phyloP scores from a whole-genome alignment of 2,888 invertebrate species.

The Chloromyia formosa region DNA sequence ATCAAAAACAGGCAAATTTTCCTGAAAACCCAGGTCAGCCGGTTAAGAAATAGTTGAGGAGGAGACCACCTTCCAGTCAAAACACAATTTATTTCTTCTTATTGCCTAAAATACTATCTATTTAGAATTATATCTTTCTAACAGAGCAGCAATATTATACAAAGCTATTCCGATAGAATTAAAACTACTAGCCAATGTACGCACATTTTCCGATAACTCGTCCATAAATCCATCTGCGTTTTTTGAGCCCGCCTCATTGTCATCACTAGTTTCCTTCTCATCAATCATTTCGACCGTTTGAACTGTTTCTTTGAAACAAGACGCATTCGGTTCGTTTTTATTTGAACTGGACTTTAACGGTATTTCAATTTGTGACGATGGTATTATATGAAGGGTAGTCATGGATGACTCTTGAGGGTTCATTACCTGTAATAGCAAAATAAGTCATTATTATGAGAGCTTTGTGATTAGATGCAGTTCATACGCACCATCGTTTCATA shows the following conservation, averaged over 20 bases:
- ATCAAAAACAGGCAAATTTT: too few species aligned
- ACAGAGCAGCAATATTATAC: conserved; percentile 19
- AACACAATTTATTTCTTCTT: too few species aligned
- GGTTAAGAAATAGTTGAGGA: too few species aligned
- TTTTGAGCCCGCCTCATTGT: background rate
- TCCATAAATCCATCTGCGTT: background rate
- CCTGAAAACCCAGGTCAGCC: too few species aligned
- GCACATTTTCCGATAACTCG: conserved; percentile 17
- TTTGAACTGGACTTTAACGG: too few species aligned
- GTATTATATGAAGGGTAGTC: background rate
- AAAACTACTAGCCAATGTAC: conserved; percentile 16
- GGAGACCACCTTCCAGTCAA: too few species aligned
- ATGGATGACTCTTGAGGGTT: background rate
- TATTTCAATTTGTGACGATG: too few species aligned
- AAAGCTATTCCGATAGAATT: conserved; percentile 21
- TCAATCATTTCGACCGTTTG: background rate
- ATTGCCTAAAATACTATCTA: too few species aligned
- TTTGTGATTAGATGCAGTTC: background rate
- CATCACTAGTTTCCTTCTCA: background rate
- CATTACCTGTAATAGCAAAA: background rate
- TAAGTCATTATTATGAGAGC: background rate
- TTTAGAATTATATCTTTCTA: conserved; percentile 6
- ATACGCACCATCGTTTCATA: conserved; percentile 16
- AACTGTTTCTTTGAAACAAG: too few species aligned
- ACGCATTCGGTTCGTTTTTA: background rate